Evolutionary conservation across 2,113 vertebrate species (phyloP).

Genomic region (Takifugu flavidus): DNA sequence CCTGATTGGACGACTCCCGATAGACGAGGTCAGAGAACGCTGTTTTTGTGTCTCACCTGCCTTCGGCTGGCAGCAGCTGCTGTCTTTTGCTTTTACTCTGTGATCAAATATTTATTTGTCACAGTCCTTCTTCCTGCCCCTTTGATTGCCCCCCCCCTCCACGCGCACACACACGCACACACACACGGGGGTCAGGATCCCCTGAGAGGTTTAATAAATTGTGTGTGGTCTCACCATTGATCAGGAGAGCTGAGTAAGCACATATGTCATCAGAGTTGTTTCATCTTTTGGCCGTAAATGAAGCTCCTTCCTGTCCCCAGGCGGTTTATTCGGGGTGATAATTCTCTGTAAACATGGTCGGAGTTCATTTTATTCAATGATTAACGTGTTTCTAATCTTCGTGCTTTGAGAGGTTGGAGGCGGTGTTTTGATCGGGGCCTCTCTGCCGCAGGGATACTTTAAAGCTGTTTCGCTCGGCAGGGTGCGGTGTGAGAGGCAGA

Average conservation of each 20-base stretch:
- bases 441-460: neutral
- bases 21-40: no score
- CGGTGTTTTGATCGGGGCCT: neutral
- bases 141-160: neutral
- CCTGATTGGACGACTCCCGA: no score
- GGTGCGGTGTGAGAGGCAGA: conserved; percentile 81
- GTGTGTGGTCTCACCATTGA: no score
- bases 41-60: neutral
- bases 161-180: no score
- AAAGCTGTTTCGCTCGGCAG: conserved; percentile 60
- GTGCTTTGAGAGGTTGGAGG: neutral
- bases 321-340: no score
- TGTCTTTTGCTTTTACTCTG: conserved; percentile 29
- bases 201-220: neutral
- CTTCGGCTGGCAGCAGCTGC: conserved; percentile 21
- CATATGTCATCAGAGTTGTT: no score
- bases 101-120: conserved; percentile 59
- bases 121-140: conserved; percentile 37
- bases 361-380: neutral
- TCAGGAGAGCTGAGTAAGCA: no score
- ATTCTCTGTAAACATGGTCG: no score
- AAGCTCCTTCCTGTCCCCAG: no score
- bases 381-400: neutral
- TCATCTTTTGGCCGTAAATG: no score
- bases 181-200: neutral